phyloP scores from a whole-genome alignment of 2,888 invertebrate species.

The Colletes collaris region DNA sequence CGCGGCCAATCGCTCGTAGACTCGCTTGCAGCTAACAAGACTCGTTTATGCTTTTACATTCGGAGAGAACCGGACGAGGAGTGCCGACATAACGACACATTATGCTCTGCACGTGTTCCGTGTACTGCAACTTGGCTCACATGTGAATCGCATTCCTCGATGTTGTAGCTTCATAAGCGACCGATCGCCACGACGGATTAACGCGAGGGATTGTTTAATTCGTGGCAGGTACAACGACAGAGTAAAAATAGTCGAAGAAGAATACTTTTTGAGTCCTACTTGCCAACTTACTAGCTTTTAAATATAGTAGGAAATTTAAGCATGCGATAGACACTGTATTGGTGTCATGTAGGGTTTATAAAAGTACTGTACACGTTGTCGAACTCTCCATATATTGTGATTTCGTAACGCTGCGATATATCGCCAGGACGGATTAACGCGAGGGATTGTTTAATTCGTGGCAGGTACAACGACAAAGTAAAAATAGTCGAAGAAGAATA shows the following conservation, averaged over 20 bases:
- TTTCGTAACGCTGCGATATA: no score
- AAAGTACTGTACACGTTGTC: no score
- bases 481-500: no score
- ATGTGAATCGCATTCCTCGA: constrained; percentile 58
- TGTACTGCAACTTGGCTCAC: constrained; percentile 53
- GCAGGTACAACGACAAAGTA: constrained; percentile 22
- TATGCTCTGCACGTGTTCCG: constrained; percentile 68
- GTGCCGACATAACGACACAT: constrained; percentile 67
- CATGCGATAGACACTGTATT: no score
- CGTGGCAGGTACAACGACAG: constrained; percentile 26
- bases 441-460: constrained; percentile 42
- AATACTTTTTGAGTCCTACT: no score
- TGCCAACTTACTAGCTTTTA: no score
- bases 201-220: constrained; percentile 43
- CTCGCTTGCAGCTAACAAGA: constrained; percentile 51
- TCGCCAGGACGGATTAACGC: constrained; percentile 40
- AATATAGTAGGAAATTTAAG: no score
- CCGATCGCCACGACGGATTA: constrained; percentile 37
- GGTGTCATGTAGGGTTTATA: no score
- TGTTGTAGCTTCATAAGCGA: constrained; percentile 39
- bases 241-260: no score
- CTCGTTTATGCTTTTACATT: constrained; percentile 64
- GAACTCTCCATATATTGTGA: no score
- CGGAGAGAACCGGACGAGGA: constrained; percentile 67
- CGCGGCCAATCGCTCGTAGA: constrained; percentile 58